A percentile compares a stretch with the other conserved stretches of the same genome.
phyloP scores from a whole-genome alignment of 2,888 invertebrate species.

The Phania funesta region DNA sequence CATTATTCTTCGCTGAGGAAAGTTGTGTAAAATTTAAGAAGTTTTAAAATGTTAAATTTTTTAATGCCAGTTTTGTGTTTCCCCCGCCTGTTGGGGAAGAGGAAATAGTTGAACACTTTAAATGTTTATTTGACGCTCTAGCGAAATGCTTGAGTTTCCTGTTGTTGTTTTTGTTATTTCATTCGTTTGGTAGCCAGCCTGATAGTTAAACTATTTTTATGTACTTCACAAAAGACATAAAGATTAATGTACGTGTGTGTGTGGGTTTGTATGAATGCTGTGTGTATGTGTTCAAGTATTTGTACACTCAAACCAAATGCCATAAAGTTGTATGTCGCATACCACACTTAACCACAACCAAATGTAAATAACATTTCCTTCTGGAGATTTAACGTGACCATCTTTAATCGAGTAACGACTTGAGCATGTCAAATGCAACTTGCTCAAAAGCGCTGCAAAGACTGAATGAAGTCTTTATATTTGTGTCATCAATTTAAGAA shows the following conservation, averaged over 20 bases:
- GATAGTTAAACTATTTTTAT: slow-evolving; percentile 22
- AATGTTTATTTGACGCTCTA: slow-evolving; percentile 40
- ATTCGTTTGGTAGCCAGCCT: neutral
- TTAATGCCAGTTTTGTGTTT: neutral
- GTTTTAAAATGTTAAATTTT: neutral
- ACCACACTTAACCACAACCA: neutral
- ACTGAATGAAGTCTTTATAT: too few species aligned
- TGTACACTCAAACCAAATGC: neutral
- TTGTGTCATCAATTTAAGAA: too few species aligned
- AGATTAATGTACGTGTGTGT: neutral
- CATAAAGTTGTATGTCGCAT: neutral
- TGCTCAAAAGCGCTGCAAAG: too few species aligned
- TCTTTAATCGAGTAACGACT: too few species aligned
- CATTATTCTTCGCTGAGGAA: neutral
- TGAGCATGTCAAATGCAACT: too few species aligned
- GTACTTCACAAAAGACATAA: neutral
- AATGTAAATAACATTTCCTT: neutral
- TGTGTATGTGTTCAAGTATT: neutral
- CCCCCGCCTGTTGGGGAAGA: neutral
- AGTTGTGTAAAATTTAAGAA: neutral
- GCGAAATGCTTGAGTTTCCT: neutral
- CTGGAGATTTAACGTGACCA: neutral
- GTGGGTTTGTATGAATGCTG: neutral
- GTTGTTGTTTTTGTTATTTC: neutral
- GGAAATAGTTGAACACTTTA: slow-evolving; percentile 42